A percentile compares a stretch with the other conserved stretches of the same genome.
phyloP scores from a whole-genome alignment of 1,140 invertebrate species.

The Ridgeia piscesae region DNA sequence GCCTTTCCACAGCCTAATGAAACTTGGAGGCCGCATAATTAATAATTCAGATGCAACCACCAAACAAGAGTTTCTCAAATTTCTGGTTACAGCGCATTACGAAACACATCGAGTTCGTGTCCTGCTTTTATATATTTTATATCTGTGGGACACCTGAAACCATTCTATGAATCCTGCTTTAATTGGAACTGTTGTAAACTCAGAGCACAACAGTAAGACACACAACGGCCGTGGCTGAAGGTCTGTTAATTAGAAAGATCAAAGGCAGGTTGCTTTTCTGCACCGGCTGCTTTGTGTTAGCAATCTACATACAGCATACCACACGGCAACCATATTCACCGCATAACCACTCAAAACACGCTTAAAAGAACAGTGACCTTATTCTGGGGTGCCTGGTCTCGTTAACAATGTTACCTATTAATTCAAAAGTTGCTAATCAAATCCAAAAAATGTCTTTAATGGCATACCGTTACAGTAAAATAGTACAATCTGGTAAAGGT shows the following conservation, averaged over 20 bases:
- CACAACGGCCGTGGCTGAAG: not conserved
- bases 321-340: not conserved
- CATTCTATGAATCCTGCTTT: not conserved
- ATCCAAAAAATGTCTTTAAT: not conserved
- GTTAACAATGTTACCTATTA: not conserved
- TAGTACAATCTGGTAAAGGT: too few species aligned
- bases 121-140: not conserved
- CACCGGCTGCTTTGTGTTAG: not conserved
- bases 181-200: not conserved
- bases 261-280: not conserved
- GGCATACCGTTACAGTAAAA: too few species aligned
- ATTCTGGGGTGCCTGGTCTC: not conserved
- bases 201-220: not conserved
- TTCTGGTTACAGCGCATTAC: not conserved
- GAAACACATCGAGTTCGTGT: not conserved
- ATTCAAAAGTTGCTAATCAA: not conserved
- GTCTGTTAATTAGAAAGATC: constrained; percentile 15
- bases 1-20: not conserved
- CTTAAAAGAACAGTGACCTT: not conserved
- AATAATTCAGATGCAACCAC: not conserved
- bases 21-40: not conserved
- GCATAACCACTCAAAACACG: not conserved
- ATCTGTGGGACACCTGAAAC: not conserved
- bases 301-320: too few species aligned
- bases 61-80: not conserved